phyloP scores from a whole-genome alignment of 1,140 invertebrate species.

The Caenorhabditis tropicalis region DNA sequence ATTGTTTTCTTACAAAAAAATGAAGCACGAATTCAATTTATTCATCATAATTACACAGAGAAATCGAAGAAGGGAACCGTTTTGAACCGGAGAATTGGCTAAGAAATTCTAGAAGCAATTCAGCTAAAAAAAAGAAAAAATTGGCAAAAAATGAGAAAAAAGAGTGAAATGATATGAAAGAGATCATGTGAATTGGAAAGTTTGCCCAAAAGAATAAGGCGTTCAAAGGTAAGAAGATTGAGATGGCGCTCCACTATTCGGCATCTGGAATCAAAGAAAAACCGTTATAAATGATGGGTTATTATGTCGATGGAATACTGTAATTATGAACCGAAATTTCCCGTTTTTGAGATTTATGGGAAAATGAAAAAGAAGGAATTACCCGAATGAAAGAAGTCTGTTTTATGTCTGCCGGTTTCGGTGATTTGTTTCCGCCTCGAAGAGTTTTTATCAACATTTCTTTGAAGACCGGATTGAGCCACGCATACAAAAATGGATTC shows the following conservation, averaged over 20 bases:
- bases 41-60: constrained; percentile 14
- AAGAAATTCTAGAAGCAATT: background rate
- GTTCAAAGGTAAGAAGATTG: constrained; percentile 29
- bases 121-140: background rate
- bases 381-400: constrained; percentile 16
- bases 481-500: constrained; percentile 93
- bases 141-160: background rate
- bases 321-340: background rate
- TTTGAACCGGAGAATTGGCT: background rate
- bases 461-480: constrained; percentile 96
- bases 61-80: background rate
- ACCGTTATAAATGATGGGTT: background rate
- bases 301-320: background rate
- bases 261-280: background rate
- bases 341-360: constrained; percentile 5
- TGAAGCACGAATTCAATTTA: background rate
- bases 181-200: background rate
- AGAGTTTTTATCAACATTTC: constrained; percentile 87
- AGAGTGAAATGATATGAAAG: background rate
- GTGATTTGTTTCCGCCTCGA: constrained; percentile 17
- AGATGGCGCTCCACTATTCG: constrained; percentile 22
- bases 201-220: background rate
- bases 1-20: no score
- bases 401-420: background rate
- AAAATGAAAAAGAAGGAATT: background rate